Conservation (phyloP, 2,797 vertebrate species). For the Eremophila alpestris region DNA sequence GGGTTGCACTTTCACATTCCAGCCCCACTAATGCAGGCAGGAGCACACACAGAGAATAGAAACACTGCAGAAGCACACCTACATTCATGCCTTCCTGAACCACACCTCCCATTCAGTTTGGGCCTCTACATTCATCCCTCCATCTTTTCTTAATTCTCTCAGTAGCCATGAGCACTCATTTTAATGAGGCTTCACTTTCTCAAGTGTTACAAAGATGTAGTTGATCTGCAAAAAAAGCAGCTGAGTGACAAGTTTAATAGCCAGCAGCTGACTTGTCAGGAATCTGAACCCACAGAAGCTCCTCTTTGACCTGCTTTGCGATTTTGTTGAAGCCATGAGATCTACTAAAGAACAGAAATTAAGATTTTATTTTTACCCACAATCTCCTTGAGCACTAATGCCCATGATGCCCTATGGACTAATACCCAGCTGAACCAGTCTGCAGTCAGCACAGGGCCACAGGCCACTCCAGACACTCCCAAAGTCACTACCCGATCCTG, state of each 20-base stretch:
- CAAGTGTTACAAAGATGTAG: slow-evolving; percentile 18
- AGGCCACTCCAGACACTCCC: not conserved
- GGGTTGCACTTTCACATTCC: not conserved
- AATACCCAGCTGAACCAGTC: not conserved
- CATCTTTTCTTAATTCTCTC: not conserved
- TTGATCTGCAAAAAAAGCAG: slow-evolving; percentile 1
- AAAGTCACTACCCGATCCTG: not conserved
- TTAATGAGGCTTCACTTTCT: not conserved
- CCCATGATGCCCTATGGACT: not conserved
- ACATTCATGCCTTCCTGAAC: not conserved
- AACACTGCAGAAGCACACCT: not conserved
- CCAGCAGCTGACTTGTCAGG: slow-evolving; percentile 5
- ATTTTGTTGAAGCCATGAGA: not conserved
- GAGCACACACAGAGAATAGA: not conserved
- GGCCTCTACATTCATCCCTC: not conserved
- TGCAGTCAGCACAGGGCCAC: not conserved
- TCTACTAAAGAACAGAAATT: not conserved
- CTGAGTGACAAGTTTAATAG: not conserved
- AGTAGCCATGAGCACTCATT: not conserved
- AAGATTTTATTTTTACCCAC: not conserved
- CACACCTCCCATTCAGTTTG: not conserved
- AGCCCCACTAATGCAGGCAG: not conserved
- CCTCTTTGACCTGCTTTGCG: not conserved
- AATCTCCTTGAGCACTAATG: not conserved
- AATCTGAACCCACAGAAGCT: slow-evolving; percentile 3